phyloP scores from a whole-genome alignment of 2,888 invertebrate species.

The Actias luna region DNA sequence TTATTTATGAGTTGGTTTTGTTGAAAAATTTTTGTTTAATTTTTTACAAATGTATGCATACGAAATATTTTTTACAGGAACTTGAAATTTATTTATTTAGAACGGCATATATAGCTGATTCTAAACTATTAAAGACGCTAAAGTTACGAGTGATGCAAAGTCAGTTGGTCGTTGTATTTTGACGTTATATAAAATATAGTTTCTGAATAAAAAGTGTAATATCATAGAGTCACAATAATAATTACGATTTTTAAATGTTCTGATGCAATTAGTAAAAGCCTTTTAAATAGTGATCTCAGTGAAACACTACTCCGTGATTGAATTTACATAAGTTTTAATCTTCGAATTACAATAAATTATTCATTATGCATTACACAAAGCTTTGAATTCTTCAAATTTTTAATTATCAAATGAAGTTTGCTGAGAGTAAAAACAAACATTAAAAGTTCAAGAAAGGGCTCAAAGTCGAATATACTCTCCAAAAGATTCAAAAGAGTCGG shows the following conservation, averaged over 20 bases:
- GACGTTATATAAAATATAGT: too few relatives aligned
- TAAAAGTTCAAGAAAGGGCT: slow-evolving; percentile 18
- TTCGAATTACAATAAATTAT: slow-evolving; percentile 7
- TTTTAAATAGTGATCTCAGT: neutral
- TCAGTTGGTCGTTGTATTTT: too few relatives aligned
- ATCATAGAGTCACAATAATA: too few relatives aligned
- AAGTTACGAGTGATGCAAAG: too few relatives aligned
- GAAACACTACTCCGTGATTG: neutral
- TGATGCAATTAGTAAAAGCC: neutral
- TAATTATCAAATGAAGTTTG: slow-evolving; percentile 18
- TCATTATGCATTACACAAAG: neutral
- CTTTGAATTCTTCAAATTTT: neutral
- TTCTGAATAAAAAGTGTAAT: too few relatives aligned
- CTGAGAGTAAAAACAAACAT: slow-evolving; percentile 15
- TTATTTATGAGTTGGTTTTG: slow-evolving; percentile 12
- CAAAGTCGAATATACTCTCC: slow-evolving; percentile 23
- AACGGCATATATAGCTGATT: too few relatives aligned
- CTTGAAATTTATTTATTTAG: too few relatives aligned
- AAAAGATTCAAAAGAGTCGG: slow-evolving; percentile 24
- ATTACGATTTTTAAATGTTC: neutral
- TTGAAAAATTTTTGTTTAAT: neutral
- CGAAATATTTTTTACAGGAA: too few relatives aligned
- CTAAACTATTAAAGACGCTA: too few relatives aligned
- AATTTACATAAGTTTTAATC: neutral
- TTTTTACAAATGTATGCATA: too few relatives aligned